Evolutionary conservation across 2,888 invertebrate species (phyloP), one percentile per base, ranked within the genome.

Genomic region (Drosophila ustulata): DNA sequence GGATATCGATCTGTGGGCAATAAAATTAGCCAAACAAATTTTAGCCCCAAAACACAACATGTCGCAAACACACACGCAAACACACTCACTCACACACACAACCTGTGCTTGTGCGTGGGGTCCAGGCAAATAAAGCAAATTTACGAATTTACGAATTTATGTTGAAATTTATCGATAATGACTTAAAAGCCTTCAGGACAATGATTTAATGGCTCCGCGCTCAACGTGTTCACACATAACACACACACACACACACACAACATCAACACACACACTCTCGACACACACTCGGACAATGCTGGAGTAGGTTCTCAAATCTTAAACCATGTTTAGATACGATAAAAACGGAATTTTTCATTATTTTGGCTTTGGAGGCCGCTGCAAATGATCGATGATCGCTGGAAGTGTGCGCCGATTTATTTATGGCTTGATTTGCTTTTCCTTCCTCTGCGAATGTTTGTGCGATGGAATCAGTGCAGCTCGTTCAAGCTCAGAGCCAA

Each of bases 121-220:
- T 64, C 69, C 84, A 63, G 80, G 79, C 80, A 82, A 88, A 80
- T 83, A 89, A 88, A 89, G 88, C 84, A 89, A 90, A 89, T 90
- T 91, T 89, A 77, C 75, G 84, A 90, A 92, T 92, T 92, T 92
- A 37, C 63, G 63, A 64, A 64, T 64, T 92, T 92, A 92, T 92
- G 91, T 89, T 88, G 85, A 90, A 91, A 88, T 91, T 90, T 91
- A 92, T 91, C 90, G 92, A 91, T 92, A 92, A 91, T 91, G 92
- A 92, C 91, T 91, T 92, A 90, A 91, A 91, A 91, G 91, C 91
- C 91, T 91, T 89, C 89, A 91, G 91, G 90, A 90, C 91, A 91
- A 91, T 92, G 91, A 91, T 91, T 91, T 91, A 91, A 90, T 88
- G 90, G 82, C 87, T 66, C 77, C 74, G 72, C 75, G 64, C 53